These are phyloP conservation scores for Spea bombifrons DNA, from an alignment of 2,113 vertebrate genomes.

Conservation along the genomic window DNA sequence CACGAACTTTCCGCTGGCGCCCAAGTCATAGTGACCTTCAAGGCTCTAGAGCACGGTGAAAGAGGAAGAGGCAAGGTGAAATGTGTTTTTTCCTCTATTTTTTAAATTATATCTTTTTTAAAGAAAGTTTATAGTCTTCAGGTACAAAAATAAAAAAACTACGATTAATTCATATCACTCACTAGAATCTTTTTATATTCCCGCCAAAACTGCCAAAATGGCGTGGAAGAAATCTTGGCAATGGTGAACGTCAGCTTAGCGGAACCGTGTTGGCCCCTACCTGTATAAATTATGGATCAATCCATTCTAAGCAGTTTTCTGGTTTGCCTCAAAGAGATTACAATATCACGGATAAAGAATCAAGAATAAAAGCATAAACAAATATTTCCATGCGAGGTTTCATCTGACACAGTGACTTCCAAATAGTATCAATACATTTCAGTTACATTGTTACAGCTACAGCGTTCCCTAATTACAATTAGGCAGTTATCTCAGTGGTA, in stretches of 20 bases:
- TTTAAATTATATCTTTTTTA: too few species aligned
- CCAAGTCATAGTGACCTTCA: too few species aligned
- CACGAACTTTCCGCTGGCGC: too few species aligned
- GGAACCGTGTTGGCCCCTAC: not conserved
- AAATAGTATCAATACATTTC: constrained; percentile 2
- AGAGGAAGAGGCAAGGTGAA: too few species aligned
- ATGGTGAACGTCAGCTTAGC: not conserved
- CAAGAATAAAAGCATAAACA: not conserved
- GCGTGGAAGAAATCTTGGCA: not conserved
- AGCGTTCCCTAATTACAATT: not conserved
- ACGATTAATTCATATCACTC: too few species aligned
- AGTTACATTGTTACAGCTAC: not conserved
- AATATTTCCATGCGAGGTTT: constrained; percentile 1
- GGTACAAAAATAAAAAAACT: too few species aligned
- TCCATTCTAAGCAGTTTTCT: not conserved
- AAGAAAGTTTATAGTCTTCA: too few species aligned
- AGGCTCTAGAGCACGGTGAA: too few species aligned
- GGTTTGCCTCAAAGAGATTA: not conserved
- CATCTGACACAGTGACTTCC: not conserved
- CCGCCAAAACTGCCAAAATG: too few species aligned
- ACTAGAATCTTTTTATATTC: too few species aligned
- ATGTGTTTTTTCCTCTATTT: too few species aligned
- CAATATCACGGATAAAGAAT: not conserved
- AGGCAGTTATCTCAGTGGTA: constrained; percentile 6
- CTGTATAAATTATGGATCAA: constrained; percentile 5